Percentiles rank a stretch among this genome's conserved stretches.
These are phyloP conservation scores for Margaritifera margaritifera DNA, from an alignment of 2,888 invertebrate genomes.

Conservation along the genomic window DNA sequence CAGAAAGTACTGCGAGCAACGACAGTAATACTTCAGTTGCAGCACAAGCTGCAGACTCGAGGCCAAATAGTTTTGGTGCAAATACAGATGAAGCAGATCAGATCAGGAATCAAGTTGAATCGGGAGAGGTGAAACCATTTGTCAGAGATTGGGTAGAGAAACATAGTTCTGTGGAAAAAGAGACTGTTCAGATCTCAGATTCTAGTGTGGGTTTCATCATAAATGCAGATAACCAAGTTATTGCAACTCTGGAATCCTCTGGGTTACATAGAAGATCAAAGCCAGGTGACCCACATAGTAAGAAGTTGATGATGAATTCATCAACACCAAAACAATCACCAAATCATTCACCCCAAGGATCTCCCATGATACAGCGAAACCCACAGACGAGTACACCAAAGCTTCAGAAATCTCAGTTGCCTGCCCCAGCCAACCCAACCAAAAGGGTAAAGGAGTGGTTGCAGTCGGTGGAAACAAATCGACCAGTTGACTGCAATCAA, in stretches of 20 bases:
- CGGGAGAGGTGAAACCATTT: slow-evolving; percentile 58
- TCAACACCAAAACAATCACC: slow-evolving; percentile 57
- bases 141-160: slow-evolving; percentile 69
- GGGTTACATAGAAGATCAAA: slow-evolving; percentile 38
- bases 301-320: slow-evolving; percentile 36
- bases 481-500: slow-evolving; percentile 19
- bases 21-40: slow-evolving; percentile 55
- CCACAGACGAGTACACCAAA: slow-evolving; percentile 26
- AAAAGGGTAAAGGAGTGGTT: slow-evolving; percentile 70
- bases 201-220: slow-evolving; percentile 33
- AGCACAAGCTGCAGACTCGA: slow-evolving; percentile 54
- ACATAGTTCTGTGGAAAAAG: slow-evolving; percentile 48
- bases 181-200: slow-evolving; percentile 10
- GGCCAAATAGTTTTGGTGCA: slow-evolving; percentile 51
- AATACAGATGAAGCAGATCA: slow-evolving; percentile 38
- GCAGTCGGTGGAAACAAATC: slow-evolving; percentile 61
- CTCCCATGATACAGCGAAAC: slow-evolving; percentile 51
- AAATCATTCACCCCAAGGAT: slow-evolving; percentile 51
- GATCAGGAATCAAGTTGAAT: slow-evolving; percentile 34
- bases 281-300: slow-evolving; percentile 39
- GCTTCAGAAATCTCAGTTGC: slow-evolving; percentile 49
- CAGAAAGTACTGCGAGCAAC: slow-evolving; percentile 56
- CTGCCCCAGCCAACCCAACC: slow-evolving; percentile 50
- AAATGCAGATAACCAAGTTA: slow-evolving; percentile 39
- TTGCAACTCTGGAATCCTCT: slow-evolving; percentile 38